Evolutionary conservation across 2,888 invertebrate genomes (phyloP).

Genomic region (Pterobdella sp.): DNA sequence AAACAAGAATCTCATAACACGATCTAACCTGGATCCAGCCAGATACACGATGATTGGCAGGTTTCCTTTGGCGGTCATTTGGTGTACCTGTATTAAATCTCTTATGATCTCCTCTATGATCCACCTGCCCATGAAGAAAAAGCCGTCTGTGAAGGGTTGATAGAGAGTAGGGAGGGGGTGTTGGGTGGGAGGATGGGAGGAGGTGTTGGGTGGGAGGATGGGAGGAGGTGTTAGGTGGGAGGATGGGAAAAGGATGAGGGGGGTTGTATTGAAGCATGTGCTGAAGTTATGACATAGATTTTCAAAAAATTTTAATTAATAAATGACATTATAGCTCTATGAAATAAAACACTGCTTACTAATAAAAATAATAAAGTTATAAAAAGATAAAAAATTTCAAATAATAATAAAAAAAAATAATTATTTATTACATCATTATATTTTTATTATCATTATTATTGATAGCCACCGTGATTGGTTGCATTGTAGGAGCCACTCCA

Average conservation of each 20-base stretch:
- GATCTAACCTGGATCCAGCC: conserved; percentile 54
- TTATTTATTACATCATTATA: not conserved
- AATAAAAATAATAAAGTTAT: too few species aligned
- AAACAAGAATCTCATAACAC: not conserved
- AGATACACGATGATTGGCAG: conserved; percentile 62
- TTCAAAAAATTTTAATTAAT: too few species aligned
- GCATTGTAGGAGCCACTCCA: conserved; percentile 74
- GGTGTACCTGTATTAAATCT: conserved; percentile 58
- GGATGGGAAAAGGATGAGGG: not conserved
- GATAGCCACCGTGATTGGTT: conserved; percentile 50
- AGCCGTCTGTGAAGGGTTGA: conserved; percentile 54
- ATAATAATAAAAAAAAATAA: too few species aligned
- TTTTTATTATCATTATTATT: not conserved
- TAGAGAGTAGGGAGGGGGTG: conserved; percentile 3
- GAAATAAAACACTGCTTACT: too few species aligned
- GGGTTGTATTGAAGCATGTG: not conserved
- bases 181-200: not conserved
- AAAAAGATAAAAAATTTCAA: too few species aligned
- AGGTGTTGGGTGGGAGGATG: not conserved
- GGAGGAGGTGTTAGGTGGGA: not conserved
- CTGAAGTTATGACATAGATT: too few species aligned
- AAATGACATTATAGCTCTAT: too few species aligned
- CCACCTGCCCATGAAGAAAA: conserved; percentile 77
- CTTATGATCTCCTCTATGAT: conserved; percentile 68
- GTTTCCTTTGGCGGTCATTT: conserved; percentile 57